Conservation (phyloP, 2,797 vertebrate species). For the Ceryle rudis region DNA sequence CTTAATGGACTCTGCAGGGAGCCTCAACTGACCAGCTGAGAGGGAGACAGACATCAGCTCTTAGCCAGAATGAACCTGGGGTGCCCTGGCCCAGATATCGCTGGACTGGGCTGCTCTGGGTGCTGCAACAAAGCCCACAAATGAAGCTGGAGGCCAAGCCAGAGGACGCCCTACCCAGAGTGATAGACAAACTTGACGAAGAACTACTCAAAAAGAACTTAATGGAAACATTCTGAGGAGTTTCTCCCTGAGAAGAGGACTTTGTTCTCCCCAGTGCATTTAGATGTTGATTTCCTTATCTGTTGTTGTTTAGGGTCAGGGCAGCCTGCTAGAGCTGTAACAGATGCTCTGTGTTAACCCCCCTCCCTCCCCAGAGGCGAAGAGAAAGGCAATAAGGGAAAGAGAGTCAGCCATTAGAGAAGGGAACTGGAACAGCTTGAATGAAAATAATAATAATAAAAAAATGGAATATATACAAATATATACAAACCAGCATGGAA, state of each 20-base stretch:
- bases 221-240: neutral
- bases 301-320: too few species aligned
- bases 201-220: neutral
- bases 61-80: neutral
- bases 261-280: neutral
- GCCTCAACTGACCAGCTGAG: neutral
- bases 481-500: too few species aligned
- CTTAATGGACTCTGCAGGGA: neutral
- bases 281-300: neutral
- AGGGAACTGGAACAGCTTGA: too few species aligned
- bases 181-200: neutral
- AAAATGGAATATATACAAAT: too few species aligned
- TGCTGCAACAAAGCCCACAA: neutral
- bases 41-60: fast-evolving
- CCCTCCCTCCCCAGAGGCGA: too few species aligned
- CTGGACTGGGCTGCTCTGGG: neutral
- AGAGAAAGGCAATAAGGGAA: too few species aligned
- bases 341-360: too few species aligned
- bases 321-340: too few species aligned
- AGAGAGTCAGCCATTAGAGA: too few species aligned
- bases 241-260: neutral
- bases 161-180: neutral
- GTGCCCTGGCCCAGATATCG: neutral
- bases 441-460: too few species aligned
- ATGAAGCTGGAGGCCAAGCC: neutral